Evolutionary conservation across 1,140 invertebrate genomes (phyloP).

Genomic region (Drosophila ercepeae): DNA sequence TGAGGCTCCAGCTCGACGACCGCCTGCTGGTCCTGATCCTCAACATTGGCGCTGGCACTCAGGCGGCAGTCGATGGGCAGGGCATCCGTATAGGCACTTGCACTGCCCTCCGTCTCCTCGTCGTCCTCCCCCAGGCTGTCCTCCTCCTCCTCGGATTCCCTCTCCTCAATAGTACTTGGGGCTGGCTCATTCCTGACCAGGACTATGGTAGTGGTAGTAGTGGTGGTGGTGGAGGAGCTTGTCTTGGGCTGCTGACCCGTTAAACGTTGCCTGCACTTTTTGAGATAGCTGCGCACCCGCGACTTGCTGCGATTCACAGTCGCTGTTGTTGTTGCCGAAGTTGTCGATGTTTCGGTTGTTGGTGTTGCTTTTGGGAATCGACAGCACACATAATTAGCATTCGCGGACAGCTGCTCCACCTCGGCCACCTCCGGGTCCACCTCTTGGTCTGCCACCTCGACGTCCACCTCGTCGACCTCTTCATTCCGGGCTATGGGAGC

Average conservation of each 20-base stretch:
- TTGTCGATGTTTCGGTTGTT: slow-evolving; percentile 15
- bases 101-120: slow-evolving; percentile 45
- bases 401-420: slow-evolving; percentile 52
- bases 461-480: slow-evolving; percentile 49
- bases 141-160: slow-evolving; percentile 2
- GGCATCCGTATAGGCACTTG: slow-evolving; percentile 47
- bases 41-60: slow-evolving; percentile 31
- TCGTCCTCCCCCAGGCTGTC: slow-evolving; percentile 2
- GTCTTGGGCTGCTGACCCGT: slow-evolving; percentile 64
- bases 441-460: slow-evolving; percentile 6
- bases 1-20: slow-evolving; percentile 41
- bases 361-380: slow-evolving; percentile 47
- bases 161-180: slow-evolving; percentile 25
- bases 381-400: slow-evolving; percentile 79
- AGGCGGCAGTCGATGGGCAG: slow-evolving; percentile 60
- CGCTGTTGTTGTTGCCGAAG: slow-evolving; percentile 12
- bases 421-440: slow-evolving; percentile 13
- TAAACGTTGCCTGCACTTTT: slow-evolving; percentile 84
- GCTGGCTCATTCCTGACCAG: slow-evolving; percentile 60
- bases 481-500: slow-evolving; percentile 78
- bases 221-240: slow-evolving; percentile 3
- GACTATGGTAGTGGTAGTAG: slow-evolving; percentile 56
- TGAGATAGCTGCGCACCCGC: slow-evolving; percentile 85
- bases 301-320: slow-evolving; percentile 83
- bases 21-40: slow-evolving; percentile 46